These are phyloP conservation scores for Dicentrarchus labrax DNA, from an alignment of 2,113 vertebrate genomes.

Conservation along the genomic window DNA sequence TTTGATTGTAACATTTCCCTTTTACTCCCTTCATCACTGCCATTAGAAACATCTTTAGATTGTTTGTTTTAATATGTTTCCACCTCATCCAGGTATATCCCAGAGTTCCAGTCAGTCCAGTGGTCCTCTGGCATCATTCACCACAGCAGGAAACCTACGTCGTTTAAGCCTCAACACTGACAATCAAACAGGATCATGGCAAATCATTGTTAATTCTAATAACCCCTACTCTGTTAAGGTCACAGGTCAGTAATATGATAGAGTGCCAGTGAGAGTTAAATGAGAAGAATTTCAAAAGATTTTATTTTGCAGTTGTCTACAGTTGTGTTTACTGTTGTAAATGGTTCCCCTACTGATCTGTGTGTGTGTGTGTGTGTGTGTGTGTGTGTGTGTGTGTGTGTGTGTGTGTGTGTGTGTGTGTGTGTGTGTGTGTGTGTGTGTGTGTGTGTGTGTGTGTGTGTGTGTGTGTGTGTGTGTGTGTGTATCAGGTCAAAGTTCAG, in stretches of 20 bases:
- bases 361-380: not conserved
- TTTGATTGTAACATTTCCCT: not conserved
- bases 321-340: not conserved
- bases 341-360: not conserved
- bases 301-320: not conserved
- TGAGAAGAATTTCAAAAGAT: not conserved
- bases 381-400: not conserved
- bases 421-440: not conserved
- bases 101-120: constrained; percentile 66
- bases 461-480: not conserved
- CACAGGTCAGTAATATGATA: constrained; percentile 65
- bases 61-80: not conserved
- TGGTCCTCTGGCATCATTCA: constrained; percentile 71
- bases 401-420: not conserved
- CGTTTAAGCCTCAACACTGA: constrained; percentile 60
- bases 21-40: not conserved
- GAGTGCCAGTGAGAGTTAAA: not conserved
- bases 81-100: constrained; percentile 59
- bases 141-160: constrained; percentile 69
- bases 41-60: not conserved
- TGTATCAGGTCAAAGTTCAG: constrained; percentile 73
- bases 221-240: constrained; percentile 78
- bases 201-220: constrained; percentile 68
- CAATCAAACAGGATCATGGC: constrained; percentile 74
- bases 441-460: not conserved